Evolutionary conservation across 2,888 invertebrate species (phyloP).

Genomic region (Agrotis clavis): DNA sequence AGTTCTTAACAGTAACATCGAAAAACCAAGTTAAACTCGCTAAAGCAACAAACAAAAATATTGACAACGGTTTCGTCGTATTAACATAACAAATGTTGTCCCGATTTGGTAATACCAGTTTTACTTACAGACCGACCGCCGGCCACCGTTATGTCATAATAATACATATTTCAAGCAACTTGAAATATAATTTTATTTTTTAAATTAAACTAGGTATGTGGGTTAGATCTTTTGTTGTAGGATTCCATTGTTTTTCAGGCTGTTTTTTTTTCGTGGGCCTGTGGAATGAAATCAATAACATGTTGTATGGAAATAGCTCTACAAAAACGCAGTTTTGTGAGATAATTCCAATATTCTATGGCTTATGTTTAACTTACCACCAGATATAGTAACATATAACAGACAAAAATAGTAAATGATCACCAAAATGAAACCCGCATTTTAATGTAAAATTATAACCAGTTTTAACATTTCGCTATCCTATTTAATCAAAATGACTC

Average conservation of each 20-base stretch:
- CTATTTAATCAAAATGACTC: too few relatives aligned
- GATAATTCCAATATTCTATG: not conserved
- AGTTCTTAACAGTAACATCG: not conserved
- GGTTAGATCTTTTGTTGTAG: slow-evolving; percentile 36
- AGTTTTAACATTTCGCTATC: too few relatives aligned
- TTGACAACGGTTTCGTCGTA: slow-evolving; percentile 52
- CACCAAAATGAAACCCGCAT: too few relatives aligned
- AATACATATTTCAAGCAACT: slow-evolving; percentile 45
- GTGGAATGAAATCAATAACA: not conserved
- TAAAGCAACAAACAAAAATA: slow-evolving; percentile 38
- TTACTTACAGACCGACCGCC: slow-evolving; percentile 32
- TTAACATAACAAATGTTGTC: slow-evolving; percentile 70
- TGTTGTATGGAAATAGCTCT: not conserved
- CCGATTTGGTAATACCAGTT: slow-evolving; percentile 66
- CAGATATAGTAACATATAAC: too few relatives aligned
- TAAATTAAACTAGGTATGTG: slow-evolving; percentile 12
- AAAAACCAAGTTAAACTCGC: slow-evolving; percentile 15
- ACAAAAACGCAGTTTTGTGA: too few relatives aligned
- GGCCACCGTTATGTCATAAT: slow-evolving; percentile 52
- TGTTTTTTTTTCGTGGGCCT: not conserved
- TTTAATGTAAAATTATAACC: too few relatives aligned
- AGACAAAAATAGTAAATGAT: too few relatives aligned
- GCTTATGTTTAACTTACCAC: too few relatives aligned
- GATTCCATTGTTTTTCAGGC: slow-evolving; percentile 17
- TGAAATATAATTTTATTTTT: too few relatives aligned